A percentile compares a stretch with the other conserved stretches of the same genome.
Conservation (phyloP, 2,113 vertebrate genomes). For the Rhadina sibilatrix region DNA sequence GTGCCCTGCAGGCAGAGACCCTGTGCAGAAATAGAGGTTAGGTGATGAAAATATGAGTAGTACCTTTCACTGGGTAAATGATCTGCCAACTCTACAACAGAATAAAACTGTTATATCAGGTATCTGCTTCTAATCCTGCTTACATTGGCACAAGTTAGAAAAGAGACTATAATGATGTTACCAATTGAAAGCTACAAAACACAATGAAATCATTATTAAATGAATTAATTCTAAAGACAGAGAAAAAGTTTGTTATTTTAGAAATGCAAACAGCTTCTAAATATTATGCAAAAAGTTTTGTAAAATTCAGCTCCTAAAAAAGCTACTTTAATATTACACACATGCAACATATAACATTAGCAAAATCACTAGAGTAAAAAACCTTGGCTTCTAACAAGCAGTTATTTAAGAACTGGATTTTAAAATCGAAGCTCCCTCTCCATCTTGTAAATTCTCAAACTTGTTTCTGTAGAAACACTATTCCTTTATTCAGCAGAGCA, state of each 20-base stretch:
- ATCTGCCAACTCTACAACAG: neutral
- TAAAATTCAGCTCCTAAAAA: neutral
- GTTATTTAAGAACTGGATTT: neutral
- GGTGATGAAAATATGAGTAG: neutral
- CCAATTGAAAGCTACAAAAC: neutral
- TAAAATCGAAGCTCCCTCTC: neutral
- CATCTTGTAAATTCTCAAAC: constrained; percentile 18
- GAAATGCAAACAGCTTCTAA: neutral
- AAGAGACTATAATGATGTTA: neutral
- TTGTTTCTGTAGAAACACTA: constrained; percentile 22
- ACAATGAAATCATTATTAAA: neutral
- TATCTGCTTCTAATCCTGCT: neutral
- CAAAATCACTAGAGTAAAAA: neutral
- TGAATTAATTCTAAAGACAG: neutral
- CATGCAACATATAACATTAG: neutral
- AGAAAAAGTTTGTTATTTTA: neutral
- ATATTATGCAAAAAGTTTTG: neutral
- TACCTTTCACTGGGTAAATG: neutral
- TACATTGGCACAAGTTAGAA: neutral
- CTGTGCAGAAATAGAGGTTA: neutral
- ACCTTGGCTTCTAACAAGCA: neutral
- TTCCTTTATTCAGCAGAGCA: constrained; percentile 30
- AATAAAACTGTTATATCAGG: neutral
- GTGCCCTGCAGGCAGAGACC: neutral
- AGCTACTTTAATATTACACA: neutral